A percentile compares a stretch with the other conserved stretches of the same genome.
Evolutionary conservation across 2,797 vertebrate species (phyloP).

Genomic region (Squalus acanthias): DNA sequence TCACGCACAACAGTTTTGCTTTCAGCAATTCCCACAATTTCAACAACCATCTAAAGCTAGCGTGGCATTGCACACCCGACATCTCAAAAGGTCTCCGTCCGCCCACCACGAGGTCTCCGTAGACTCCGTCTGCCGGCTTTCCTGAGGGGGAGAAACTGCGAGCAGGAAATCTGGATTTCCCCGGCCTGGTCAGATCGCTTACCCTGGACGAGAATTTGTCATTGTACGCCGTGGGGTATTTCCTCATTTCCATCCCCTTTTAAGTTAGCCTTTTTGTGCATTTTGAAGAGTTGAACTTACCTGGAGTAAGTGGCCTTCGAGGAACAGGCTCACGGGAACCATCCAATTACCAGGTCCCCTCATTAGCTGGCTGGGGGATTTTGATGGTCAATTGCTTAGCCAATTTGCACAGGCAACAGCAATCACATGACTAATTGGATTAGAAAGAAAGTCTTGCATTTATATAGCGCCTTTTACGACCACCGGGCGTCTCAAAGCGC

Average conservation of each 20-base stretch:
- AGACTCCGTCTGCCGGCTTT: not conserved
- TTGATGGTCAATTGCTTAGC: not conserved
- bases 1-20: not conserved
- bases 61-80: not conserved
- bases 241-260: not conserved
- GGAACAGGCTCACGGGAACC: not conserved
- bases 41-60: not conserved
- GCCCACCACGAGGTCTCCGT: not conserved
- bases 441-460: too few relatives aligned
- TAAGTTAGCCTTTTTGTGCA: not conserved
- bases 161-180: not conserved
- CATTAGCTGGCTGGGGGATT: not conserved
- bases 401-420: not conserved
- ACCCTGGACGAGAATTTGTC: not conserved
- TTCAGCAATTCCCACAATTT: not conserved
- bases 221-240: not conserved
- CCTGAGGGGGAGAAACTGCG: not conserved
- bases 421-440: not conserved
- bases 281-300: not conserved
- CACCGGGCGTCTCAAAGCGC: too few relatives aligned
- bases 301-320: not conserved
- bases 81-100: not conserved
- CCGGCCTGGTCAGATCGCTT: not conserved
- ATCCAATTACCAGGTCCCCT: not conserved
- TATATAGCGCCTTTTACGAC: too few relatives aligned